phyloP scores from a whole-genome alignment of 2,113 vertebrate genomes.

The Sebastes fasciatus region DNA sequence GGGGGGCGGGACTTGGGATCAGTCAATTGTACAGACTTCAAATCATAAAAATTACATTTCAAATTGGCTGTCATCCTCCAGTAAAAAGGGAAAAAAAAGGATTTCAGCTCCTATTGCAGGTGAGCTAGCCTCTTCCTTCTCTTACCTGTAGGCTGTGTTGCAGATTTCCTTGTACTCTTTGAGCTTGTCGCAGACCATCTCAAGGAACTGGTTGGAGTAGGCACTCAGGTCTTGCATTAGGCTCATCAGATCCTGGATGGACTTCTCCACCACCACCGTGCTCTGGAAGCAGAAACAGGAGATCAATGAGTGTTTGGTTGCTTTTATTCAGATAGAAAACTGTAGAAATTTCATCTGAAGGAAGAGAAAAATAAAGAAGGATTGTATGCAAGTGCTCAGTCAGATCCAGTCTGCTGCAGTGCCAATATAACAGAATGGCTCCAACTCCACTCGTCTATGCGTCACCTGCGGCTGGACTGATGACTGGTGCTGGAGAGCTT shows the following conservation, averaged over 20 bases:
- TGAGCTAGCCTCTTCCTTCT: background rate
- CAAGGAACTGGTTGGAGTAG: constrained; percentile 97
- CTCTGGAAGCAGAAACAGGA: constrained; percentile 83
- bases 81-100: background rate
- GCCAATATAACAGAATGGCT: constrained; percentile 23
- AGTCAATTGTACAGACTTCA: background rate
- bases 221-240: constrained; percentile 97
- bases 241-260: constrained; percentile 95
- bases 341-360: background rate
- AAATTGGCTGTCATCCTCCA: background rate
- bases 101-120: background rate
- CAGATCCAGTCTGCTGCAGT: constrained; percentile 27
- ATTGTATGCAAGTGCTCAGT: constrained; percentile 32
- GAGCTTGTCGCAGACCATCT: constrained; percentile 98
- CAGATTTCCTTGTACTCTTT: constrained; percentile 98
- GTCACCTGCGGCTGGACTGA: constrained; percentile 59
- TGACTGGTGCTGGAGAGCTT: constrained; percentile 52
- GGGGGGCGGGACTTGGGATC: too few species aligned
- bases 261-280: constrained; percentile 97
- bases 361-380: background rate
- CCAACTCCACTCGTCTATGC: constrained; percentile 50
- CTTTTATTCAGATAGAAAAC: background rate
- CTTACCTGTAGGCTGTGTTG: constrained; percentile 93
- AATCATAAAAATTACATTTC: background rate
- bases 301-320: background rate